Base-by-base conservation (phyloP, 1,140 invertebrate genomes). In the Musca domestica region DNA sequence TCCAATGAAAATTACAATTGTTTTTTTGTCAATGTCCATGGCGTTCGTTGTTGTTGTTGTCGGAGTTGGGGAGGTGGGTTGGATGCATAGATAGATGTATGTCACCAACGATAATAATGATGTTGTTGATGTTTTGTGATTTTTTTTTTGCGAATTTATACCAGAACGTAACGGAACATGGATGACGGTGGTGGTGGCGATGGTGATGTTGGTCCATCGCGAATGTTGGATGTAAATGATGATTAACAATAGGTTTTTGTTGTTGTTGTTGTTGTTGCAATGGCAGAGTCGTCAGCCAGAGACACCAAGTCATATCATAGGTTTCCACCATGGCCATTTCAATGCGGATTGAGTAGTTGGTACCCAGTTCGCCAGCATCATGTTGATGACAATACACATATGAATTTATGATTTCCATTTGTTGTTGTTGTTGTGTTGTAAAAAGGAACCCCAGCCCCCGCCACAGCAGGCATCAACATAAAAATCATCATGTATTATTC, bases 331-430 rank as follows among this genome's bases (percentile, higher is more conserved):
- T n/a, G 34, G 34, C 10, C 34, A 41, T 41, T 41, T 41, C 34
- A 30, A 30, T 30, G 34, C 34, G 34, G 12, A 41, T 10, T 41
- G 34, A 41, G 27, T 19, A 20, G 56, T 34, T 34, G 19, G 56
- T 61, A 34, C n/a, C n/a, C 9, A 61, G n/a, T 41, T 41, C 34
- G 12, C 27, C 27, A 30, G 3, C n/a, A n/a, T 61, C 27, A 17
- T 34, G 30, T 17, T 61, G 56, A 34, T 61, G n/a, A 61, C 56
- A 61, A 61, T 61, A 61, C 56, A 61, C 56, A 61, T 34, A 61
- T 61, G 56, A 61, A 61, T 61, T 61, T 34, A 61, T 61, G 56
- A 61, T 61, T 41, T 41, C 10, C 34, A 41, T 41, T 61, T 58
- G 47, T 58, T 58, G 54, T 27, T 58, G 17, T 48, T 30, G 23